Percentiles rank a stretch among this genome's conserved stretches.
phyloP scores from a whole-genome alignment of 2,113 vertebrate species.

The Pyrgilauda ruficollis region DNA sequence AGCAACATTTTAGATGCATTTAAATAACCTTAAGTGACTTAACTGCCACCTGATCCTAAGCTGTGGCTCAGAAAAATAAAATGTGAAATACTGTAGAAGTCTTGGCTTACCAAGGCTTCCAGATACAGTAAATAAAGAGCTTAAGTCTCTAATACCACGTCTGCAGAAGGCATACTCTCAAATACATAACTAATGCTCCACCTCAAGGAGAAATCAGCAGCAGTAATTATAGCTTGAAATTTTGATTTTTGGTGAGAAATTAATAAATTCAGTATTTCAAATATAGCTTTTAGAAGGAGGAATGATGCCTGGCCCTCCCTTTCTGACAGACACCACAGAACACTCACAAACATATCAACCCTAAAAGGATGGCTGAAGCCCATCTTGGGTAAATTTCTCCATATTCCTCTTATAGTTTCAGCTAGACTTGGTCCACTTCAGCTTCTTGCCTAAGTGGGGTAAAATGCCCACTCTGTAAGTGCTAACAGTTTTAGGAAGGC shows the following conservation, averaged over 20 bases:
- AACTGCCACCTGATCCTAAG: slow-evolving; percentile 80
- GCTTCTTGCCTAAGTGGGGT: background rate
- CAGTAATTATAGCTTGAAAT: slow-evolving; percentile 23
- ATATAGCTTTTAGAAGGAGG: background rate
- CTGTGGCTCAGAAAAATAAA: slow-evolving; percentile 76
- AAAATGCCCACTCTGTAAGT: background rate
- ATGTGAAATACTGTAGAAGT: slow-evolving; percentile 78
- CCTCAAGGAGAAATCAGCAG: background rate
- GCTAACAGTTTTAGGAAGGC: background rate
- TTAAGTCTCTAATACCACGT: slow-evolving; percentile 66
- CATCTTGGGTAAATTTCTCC: background rate
- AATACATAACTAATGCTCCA: slow-evolving; percentile 53
- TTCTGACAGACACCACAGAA: background rate
- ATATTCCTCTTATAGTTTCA: background rate
- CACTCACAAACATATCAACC: background rate
- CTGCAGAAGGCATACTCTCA: slow-evolving; percentile 50
- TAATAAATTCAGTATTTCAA: background rate
- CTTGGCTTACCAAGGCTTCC: slow-evolving; percentile 68
- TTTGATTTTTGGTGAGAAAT: slow-evolving; percentile 42
- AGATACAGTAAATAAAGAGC: slow-evolving; percentile 81
- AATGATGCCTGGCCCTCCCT: background rate
- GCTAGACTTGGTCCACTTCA: background rate
- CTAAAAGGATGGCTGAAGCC: background rate
- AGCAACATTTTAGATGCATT: slow-evolving; percentile 79
- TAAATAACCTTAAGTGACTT: slow-evolving; percentile 82